Conservation (phyloP, 2,113 vertebrate genomes). For the Ammodramus savannarum region DNA sequence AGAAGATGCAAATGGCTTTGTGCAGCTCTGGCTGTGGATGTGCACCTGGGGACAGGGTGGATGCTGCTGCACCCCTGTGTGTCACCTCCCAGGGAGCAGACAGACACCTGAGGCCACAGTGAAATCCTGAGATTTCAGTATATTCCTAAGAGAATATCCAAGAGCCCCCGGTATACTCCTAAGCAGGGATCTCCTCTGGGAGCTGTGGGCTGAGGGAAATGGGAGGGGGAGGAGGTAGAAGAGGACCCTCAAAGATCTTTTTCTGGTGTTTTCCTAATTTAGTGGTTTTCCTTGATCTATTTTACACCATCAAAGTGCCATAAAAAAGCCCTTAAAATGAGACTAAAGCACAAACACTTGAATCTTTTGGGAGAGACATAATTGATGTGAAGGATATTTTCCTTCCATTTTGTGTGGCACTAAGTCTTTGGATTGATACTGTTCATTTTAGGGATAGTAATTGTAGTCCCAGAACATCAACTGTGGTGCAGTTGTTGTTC, state of each 20-base stretch:
- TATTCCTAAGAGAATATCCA: too few relatives aligned
- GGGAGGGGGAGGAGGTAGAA: neutral
- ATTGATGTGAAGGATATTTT: neutral
- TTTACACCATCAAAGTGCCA: neutral
- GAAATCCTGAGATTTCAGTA: neutral
- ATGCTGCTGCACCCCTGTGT: neutral
- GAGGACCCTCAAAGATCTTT: neutral
- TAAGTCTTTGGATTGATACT: neutral
- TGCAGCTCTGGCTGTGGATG: neutral
- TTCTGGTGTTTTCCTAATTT: neutral
- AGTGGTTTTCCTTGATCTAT: neutral
- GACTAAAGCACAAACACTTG: neutral
- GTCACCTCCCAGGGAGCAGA: neutral
- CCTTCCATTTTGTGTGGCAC: neutral
- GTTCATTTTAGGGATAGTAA: neutral
- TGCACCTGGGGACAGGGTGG: rapidly evolving
- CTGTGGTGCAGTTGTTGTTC: neutral
- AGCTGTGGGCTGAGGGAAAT: neutral
- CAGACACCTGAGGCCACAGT: rapidly evolving
- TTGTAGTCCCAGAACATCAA: neutral
- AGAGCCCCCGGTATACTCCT: neutral
- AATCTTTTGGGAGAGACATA: neutral
- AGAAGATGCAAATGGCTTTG: neutral
- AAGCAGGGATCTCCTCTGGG: neutral
- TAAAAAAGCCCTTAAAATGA: neutral